Evolutionary conservation across 2,113 vertebrate species (phyloP).

Genomic region (Arvicanthis niloticus): DNA sequence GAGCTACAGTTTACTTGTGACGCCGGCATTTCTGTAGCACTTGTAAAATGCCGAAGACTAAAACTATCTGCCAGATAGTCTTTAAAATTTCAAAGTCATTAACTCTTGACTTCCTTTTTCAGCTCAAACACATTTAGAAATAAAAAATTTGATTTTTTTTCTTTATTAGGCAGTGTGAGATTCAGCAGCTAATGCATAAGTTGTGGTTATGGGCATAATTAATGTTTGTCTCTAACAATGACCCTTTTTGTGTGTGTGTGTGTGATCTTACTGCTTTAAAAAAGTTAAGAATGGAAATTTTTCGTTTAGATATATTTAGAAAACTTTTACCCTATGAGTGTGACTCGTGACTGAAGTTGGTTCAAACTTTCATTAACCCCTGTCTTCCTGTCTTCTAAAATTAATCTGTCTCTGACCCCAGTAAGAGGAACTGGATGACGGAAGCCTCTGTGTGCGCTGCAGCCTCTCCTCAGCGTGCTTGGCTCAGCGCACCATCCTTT

Average conservation of each 20-base stretch:
- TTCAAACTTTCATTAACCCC: not conserved
- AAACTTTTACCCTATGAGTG: not conserved
- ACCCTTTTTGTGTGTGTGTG: not conserved
- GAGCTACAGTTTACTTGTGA: not conserved
- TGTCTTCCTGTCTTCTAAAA: not conserved
- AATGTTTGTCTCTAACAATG: slow-evolving; percentile 7
- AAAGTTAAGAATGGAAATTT: slow-evolving; percentile 38
- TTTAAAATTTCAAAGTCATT: slow-evolving; percentile 42
- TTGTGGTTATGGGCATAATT: not conserved
- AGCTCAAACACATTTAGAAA: slow-evolving; percentile 36
- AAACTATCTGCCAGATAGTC: not conserved
- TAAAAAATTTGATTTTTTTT: not conserved
- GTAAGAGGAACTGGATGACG: not conserved
- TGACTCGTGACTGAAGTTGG: not conserved
- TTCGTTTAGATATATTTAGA: slow-evolving; percentile 23
- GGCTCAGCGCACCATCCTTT: slow-evolving; percentile 63
- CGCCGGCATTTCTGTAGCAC: not conserved
- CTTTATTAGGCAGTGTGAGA: slow-evolving; percentile 18
- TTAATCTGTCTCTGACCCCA: not conserved
- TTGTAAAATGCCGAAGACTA: slow-evolving; percentile 3
- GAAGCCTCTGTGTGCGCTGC: not conserved
- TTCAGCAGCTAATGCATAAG: not conserved
- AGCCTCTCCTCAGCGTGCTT: slow-evolving; percentile 30
- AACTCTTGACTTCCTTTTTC: not conserved
- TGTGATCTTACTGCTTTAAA: slow-evolving; percentile 42